These are phyloP conservation scores for Standfussiana lucernea DNA, from an alignment of 2,888 invertebrate genomes.

Conservation along the genomic window DNA sequence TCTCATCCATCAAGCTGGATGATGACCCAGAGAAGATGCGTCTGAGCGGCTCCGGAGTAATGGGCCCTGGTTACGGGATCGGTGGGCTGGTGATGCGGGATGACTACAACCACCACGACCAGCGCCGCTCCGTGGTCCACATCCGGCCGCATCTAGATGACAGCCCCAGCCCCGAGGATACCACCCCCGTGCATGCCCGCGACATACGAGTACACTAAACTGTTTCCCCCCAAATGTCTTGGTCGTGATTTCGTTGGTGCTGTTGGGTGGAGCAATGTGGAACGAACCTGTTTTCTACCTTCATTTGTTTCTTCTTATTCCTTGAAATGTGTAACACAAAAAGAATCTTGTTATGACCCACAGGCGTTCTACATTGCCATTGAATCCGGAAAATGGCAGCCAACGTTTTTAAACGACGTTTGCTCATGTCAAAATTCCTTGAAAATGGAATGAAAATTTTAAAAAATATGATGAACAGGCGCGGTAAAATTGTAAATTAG, in stretches of 20 bases:
- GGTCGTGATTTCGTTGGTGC: conserved; percentile 51
- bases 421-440: conserved; percentile 64
- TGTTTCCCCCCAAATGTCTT: conserved; percentile 32
- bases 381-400: conserved; percentile 52
- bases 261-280: conserved; percentile 61
- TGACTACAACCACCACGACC: conserved; percentile 88
- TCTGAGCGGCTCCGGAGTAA: conserved; percentile 90
- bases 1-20: conserved; percentile 92
- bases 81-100: conserved; percentile 88
- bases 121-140: conserved; percentile 91
- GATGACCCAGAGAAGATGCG: conserved; percentile 93
- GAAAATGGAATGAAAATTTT: conserved; percentile 57
- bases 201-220: conserved; percentile 90
- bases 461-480: conserved; percentile 47
- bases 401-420: conserved; percentile 52
- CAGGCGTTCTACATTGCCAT: conserved; percentile 55
- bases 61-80: conserved; percentile 87
- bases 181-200: conserved; percentile 91
- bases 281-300: conserved; percentile 35
- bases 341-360: not conserved
- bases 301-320: conserved; percentile 2
- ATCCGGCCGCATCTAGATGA: conserved; percentile 92
- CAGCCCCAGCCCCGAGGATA: conserved; percentile 93
- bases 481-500: conserved; percentile 48
- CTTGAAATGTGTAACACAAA: conserved; percentile 7